phyloP scores from a whole-genome alignment of 2,113 vertebrate species.

The Pachypanchax playfairii region DNA sequence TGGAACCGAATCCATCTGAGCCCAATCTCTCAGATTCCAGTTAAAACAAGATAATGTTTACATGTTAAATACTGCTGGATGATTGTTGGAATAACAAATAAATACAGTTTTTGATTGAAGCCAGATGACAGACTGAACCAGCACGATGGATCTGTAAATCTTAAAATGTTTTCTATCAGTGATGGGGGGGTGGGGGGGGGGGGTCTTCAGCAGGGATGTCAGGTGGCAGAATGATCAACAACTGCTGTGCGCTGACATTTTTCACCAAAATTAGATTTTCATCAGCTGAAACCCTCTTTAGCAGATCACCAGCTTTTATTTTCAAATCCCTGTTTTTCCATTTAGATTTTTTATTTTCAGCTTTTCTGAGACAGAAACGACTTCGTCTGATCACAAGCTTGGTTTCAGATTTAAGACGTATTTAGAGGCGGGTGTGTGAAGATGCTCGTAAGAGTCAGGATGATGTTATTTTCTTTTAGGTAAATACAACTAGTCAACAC shows the following conservation, averaged over 20 bases:
- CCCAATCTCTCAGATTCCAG: too few species aligned
- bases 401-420: too few species aligned
- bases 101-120: too few species aligned
- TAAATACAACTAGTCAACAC: too few species aligned
- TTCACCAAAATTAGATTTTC: conserved; percentile 13
- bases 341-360: background rate
- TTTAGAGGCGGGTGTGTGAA: too few species aligned
- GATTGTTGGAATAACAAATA: too few species aligned
- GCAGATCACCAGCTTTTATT: conserved; percentile 14
- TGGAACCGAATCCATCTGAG: too few species aligned
- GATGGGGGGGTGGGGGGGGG: conserved; percentile 10
- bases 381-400: conserved; percentile 18
- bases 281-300: conserved; percentile 11
- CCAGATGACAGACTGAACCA: too few species aligned
- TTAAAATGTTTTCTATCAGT: conserved; percentile 18
- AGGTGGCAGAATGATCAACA: conserved; percentile 15
- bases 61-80: too few species aligned
- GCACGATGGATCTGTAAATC: background rate
- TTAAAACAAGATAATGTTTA: too few species aligned
- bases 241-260: conserved; percentile 31
- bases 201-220: conserved; percentile 22
- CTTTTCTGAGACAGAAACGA: conserved; percentile 2
- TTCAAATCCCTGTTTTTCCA: background rate
- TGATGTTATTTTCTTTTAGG: too few species aligned
- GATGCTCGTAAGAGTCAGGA: too few species aligned